Conservation (phyloP, 2,113 vertebrate genomes). For the Emydura subglobosa region DNA sequence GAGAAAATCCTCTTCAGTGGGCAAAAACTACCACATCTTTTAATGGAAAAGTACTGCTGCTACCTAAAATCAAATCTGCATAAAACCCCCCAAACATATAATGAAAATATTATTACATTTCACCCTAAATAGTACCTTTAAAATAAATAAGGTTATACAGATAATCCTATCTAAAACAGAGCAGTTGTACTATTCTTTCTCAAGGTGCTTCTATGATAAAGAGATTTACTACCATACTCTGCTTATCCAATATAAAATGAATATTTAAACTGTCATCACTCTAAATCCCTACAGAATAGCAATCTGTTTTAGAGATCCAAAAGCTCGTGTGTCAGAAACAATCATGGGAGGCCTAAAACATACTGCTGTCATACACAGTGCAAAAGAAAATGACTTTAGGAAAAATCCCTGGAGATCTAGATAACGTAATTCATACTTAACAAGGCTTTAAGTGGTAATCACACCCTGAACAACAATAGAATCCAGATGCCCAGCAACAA, state of each 20-base stretch:
- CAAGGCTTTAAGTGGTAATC: neutral
- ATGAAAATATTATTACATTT: neutral
- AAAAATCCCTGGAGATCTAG: neutral
- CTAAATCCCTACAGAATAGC: neutral
- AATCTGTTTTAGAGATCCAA: neutral
- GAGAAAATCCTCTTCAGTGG: neutral
- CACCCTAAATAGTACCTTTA: neutral
- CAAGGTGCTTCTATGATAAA: neutral
- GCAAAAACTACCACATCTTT: neutral
- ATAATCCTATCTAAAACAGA: neutral
- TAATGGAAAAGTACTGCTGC: neutral
- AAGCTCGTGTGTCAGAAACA: neutral
- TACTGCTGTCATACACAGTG: neutral
- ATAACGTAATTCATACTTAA: neutral
- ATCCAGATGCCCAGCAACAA: neutral
- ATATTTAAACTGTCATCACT: neutral
- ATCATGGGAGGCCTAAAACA: neutral
- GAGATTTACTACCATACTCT: neutral
- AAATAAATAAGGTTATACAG: neutral
- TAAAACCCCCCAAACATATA: accelerated
- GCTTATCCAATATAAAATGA: neutral
- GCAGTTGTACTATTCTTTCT: neutral
- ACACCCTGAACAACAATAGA: neutral
- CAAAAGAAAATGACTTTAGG: neutral
- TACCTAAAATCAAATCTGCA: neutral